A percentile compares a stretch with the other conserved stretches of the same genome.
These are phyloP conservation scores for Cataglyphis rosenhaueri DNA, from an alignment of 2,888 invertebrate species.

Conservation along the genomic window DNA sequence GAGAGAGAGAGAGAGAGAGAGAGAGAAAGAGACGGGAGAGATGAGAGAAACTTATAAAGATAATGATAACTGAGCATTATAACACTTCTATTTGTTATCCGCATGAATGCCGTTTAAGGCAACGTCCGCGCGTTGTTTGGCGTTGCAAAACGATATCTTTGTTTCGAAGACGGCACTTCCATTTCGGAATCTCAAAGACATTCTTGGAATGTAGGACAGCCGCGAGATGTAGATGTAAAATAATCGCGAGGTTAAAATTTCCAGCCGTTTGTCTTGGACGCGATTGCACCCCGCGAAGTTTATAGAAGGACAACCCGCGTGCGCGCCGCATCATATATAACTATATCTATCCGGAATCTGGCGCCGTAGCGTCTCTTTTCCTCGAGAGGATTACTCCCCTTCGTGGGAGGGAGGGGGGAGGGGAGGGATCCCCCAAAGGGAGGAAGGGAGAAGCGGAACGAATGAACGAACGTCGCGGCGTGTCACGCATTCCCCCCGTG, in stretches of 20 bases:
- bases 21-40: neutral
- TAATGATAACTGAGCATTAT: neutral
- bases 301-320: constrained; percentile 45
- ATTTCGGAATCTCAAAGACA: constrained; percentile 30
- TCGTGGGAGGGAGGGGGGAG: neutral
- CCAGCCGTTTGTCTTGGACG: constrained; percentile 52
- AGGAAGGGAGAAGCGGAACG: constrained; percentile 14
- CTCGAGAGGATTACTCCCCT: constrained; percentile 61
- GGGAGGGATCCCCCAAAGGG: neutral
- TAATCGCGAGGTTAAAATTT: constrained; percentile 60
- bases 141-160: constrained; percentile 9
- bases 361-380: constrained; percentile 76
- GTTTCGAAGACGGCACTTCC: constrained; percentile 50
- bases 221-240: constrained; percentile 59
- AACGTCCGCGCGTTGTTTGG: neutral
- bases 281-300: constrained; percentile 58
- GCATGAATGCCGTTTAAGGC: neutral
- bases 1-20: neutral
- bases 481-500: constrained; percentile 37
- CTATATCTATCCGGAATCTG: constrained; percentile 59
- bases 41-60: neutral
- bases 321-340: constrained; percentile 9
- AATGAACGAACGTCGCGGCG: constrained; percentile 31
- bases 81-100: neutral
- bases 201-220: constrained; percentile 34